Base-by-base conservation (phyloP, 2,888 invertebrate species). In the Pteria penguin region DNA sequence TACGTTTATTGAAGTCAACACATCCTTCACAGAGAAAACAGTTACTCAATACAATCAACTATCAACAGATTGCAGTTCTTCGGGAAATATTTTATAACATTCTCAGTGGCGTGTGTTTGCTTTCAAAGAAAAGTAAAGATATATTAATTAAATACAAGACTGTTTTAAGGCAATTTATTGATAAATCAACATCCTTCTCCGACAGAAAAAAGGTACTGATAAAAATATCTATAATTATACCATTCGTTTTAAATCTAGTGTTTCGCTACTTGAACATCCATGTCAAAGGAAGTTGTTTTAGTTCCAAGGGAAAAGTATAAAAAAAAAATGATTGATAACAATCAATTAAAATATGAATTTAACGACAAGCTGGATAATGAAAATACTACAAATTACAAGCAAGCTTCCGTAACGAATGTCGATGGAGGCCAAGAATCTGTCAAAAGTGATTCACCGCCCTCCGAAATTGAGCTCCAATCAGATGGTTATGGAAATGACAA, bases 41-140 rank as follows among this genome's bases (percentile, higher is more conserved):
- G 8, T 26, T 67, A n/a, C n/a, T n/a, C n/a, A n/a, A n/a, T n/a
- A n/a, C n/a, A 5, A 45, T 65, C 29, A 36, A 36, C 45, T 45
- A 65, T 5, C 14, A 27, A 45, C 65, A 65, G 27, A 26, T 65
- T 3, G 45, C 24, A 8, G 29, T 65, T n/a, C 11, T 65, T 5
- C 5, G 27, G 27, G 65, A 65, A 36, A n/a, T 65, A 24, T 27
- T 65, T 11, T 65, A 52, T 36, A 65, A 65, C 52, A 65, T 45
- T 45, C 18, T 65, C 5, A n/a, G n/a, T 5, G 45, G 45, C 26
- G 45, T 45, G 11, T 45, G 36, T 45, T n/a, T n/a, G n/a, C n/a
- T n/a, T n/a, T n/a, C n/a, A n/a, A n/a, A n/a, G n/a, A n/a, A n/a
- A n/a, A n/a, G n/a, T n/a, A n/a, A n/a, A n/a, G n/a, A n/a, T n/a